Evolutionary conservation across 2,113 vertebrate species (phyloP), one percentile per base, ranked within the genome.

Genomic region (Willisornis vidua): DNA sequence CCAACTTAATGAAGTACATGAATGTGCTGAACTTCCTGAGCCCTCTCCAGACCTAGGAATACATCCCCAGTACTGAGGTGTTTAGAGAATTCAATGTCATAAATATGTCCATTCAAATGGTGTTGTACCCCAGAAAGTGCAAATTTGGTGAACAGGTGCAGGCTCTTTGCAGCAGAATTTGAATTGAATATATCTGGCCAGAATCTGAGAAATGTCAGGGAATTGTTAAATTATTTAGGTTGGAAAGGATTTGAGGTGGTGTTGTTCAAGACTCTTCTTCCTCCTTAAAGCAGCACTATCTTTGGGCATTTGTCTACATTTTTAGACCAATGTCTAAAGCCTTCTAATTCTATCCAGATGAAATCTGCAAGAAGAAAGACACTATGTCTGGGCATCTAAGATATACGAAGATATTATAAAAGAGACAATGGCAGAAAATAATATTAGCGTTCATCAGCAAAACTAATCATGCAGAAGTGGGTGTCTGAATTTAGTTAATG

Each of bases 341-440:
- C 17, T 63, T 58, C 31, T 84, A 51, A 89, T 87, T 87, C 63
- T 75, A 28, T 77, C 33, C 37, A 46, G 71, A 71, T 68, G 35
- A 65, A 87, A 72, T 82, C 81, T 87, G 22, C 57, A 82, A 83
- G 19, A 63, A 33, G 20, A 79, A 57, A 70, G 63, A 77, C n/a
- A 37, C 28, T 41, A 19, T 35, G 31, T 83, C 55, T 62, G 61
- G n/a, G 67, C 46, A 76, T 62, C 31, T 80, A 39, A 62, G 62
- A 91, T 73, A 70, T 58, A 73, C 3, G 48, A 90, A 86, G 49
- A 28, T 49, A n/a, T 61, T 90, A 35, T 35, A 51, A 45, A 65
- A 70, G 33, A 54, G 28, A 93, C 87, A 83, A 94, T 79, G 58
- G 49, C 63, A 95, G 70, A 87, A 91, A 95, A 82, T 57, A 68